Base-by-base conservation (phyloP, 2,797 vertebrate species). In the Atherinosoma microstoma region DNA sequence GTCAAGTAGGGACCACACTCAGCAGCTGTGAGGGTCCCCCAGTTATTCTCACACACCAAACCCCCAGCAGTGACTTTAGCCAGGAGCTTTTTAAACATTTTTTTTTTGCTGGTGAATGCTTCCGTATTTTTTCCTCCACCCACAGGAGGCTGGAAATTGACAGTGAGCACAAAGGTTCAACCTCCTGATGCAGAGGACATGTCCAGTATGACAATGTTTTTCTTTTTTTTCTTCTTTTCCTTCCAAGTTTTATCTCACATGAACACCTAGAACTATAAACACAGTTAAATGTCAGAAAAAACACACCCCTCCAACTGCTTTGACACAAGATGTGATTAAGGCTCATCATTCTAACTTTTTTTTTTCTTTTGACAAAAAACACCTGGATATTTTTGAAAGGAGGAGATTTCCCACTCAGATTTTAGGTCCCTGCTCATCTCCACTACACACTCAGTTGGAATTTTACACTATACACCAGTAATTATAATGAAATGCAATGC, bases 61-160 rank as follows among this genome's bases (percentile, higher is more conserved):
- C 70, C 68, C 75, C 75, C 58, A 58, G 78, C 64, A 53, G 58
- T 16, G 65, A 68, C 67, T 45, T 61, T 81, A 68, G 38, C 80
- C 49, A 30, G 75, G 75, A 72, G 70, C 69, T 71, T 76, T 67
- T 30, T 18, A 32, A 32, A 32, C 24, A 27, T 22, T 53, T 38
- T 53, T 67, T 32, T 58, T 54, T 40, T 67, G 51, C 79, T 71
- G 84, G 76, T 71, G 67, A 65, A 79, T 12, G 49, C 35, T 58
- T 78, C 35, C 36, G 45, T 56, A 34, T 12, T 29, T 16, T 30
- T 38, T 75, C 56, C 30, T 78, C 36, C 32, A 13, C 64, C 66
- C 64, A 18, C 61, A 6, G 54, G 54, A 63, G 64, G 66, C 56
- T 70, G 51, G 40, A 24, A 47, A 62, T 66, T 74, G 20, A 40